These are phyloP conservation scores for Oikopleura dioica DNA, from an alignment of 23 tunicate genomes.

Conservation along the genomic window DNA sequence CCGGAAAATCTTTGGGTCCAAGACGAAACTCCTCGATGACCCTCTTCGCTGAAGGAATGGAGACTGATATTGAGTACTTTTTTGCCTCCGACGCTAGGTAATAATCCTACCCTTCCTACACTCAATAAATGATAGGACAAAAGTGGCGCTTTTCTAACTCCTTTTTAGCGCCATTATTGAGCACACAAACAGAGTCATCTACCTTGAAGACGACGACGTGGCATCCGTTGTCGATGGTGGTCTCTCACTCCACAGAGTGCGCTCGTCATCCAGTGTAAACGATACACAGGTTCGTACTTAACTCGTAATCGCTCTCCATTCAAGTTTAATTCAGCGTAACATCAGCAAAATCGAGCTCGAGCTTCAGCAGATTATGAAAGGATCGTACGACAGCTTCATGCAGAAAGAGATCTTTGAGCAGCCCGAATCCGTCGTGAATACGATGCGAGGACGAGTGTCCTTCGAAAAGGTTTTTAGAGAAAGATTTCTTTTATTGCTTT, in stretches of 20 bases:
- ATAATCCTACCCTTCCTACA: no score
- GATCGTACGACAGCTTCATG: conserved; percentile 70
- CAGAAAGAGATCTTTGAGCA: conserved; percentile 98
- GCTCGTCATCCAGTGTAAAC: neutral
- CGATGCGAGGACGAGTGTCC: conserved; percentile 82
- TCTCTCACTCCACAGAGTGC: conserved; percentile 2
- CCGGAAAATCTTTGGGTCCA: no score
- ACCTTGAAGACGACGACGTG: conserved; percentile 91
- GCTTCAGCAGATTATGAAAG: conserved; percentile 93
- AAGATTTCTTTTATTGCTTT: no score
- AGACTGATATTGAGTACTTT: conserved; percentile 54
- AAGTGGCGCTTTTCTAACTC: neutral
- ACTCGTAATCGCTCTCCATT: no score
- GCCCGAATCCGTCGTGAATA: conserved; percentile 94
- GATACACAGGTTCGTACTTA: no score
- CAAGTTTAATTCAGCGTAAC: neutral
- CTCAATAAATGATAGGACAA: neutral
- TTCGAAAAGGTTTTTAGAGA: conserved; percentile 51
- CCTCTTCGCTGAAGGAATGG: conserved; percentile 15
- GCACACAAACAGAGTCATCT: conserved; percentile 85
- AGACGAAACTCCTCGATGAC: neutral
- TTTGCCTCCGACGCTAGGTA: conserved; percentile 96
- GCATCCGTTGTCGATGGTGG: conserved; percentile 82
- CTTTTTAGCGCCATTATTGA: conserved; percentile 86
- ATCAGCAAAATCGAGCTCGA: conserved; percentile 24